Evolutionary conservation across 2,797 vertebrate genomes (phyloP).

Genomic region (Darevskia mixta): DNA sequence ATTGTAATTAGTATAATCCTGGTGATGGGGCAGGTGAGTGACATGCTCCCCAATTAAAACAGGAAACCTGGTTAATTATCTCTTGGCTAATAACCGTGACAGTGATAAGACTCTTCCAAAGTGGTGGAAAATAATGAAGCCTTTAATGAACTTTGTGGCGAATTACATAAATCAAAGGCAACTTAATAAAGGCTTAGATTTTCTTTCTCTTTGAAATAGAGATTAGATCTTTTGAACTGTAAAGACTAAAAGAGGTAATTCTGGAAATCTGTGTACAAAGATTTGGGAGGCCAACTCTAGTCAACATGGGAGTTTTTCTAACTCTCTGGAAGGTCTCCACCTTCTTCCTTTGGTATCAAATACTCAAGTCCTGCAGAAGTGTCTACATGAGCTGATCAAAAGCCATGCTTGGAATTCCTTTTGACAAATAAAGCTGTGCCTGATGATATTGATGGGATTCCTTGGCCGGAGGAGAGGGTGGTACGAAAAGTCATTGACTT

Average conservation of each 20-base stretch:
- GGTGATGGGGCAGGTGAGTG: constrained; percentile 74
- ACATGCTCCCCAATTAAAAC: constrained; percentile 73
- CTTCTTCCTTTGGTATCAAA: not conserved
- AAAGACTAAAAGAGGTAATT: not conserved
- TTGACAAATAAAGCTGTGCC: too few species aligned
- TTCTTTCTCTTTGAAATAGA: constrained; percentile 43
- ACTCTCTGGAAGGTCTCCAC: not conserved
- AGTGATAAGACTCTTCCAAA: constrained; percentile 73
- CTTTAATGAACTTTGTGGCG: constrained; percentile 76
- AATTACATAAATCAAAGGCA: constrained; percentile 74
- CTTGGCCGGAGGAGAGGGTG: too few species aligned
- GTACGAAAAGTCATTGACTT: too few species aligned
- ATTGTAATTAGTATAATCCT: constrained; percentile 75
- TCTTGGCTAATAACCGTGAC: constrained; percentile 72
- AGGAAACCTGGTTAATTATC: constrained; percentile 77
- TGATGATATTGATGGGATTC: too few species aligned
- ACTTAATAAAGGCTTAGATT: constrained; percentile 71
- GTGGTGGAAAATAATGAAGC: constrained; percentile 77
- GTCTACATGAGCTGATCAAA: too few species aligned
- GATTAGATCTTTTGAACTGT: constrained; percentile 68
- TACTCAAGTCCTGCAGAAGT: too few species aligned
- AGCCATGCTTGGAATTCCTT: too few species aligned
- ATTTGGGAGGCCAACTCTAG: not conserved
- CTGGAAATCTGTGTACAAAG: not conserved
- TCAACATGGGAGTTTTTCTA: not conserved